Evolutionary conservation across 1,140 invertebrate genomes (phyloP).

Genomic region (Drosophila parabipectinata): DNA sequence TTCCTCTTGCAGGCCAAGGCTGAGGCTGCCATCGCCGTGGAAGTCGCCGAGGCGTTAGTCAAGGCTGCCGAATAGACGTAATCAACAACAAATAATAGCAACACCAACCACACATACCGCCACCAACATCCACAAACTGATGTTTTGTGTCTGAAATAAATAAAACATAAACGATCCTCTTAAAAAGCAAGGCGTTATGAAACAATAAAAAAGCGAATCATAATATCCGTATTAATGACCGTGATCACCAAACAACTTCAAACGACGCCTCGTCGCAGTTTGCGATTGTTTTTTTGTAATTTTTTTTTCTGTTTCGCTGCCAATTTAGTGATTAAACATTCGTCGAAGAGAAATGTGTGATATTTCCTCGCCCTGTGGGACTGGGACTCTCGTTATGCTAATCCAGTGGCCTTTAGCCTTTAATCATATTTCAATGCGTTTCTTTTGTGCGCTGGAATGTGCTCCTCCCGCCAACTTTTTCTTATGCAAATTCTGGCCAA

Average conservation of each 20-base stretch:
- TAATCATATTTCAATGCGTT: conserved; percentile 10
- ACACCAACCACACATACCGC: conserved; percentile 29
- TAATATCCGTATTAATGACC: conserved; percentile 60
- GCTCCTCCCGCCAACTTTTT: not conserved
- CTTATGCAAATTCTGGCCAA: not conserved
- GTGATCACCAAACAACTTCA: conserved; percentile 40
- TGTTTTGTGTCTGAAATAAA: conserved; percentile 67
- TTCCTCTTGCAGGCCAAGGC: conserved; percentile 89
- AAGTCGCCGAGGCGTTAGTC: conserved; percentile 96
- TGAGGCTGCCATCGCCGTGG: conserved; percentile 96
- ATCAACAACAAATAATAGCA: conserved; percentile 36
- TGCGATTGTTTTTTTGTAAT: conserved; percentile 4
- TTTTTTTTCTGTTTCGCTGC: conserved; percentile 19
- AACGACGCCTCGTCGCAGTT: conserved; percentile 16
- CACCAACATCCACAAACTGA: conserved; percentile 35
- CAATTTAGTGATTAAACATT: conserved; percentile 15
- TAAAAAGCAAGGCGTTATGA: conserved; percentile 64
- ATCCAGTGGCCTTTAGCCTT: conserved; percentile 1
- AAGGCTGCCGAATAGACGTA: conserved; percentile 90
- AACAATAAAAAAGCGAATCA: conserved; percentile 71
- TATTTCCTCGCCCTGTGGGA: conserved; percentile 8
- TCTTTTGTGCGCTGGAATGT: conserved; percentile 4
- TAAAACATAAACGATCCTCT: conserved; percentile 62
- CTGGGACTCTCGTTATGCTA: conserved; percentile 12
- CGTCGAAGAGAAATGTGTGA: conserved; percentile 20